A percentile compares a stretch with the other conserved stretches of the same genome.
These are phyloP conservation scores for Siphamia tubifer DNA, from an alignment of 2,113 vertebrate species.

Conservation along the genomic window DNA sequence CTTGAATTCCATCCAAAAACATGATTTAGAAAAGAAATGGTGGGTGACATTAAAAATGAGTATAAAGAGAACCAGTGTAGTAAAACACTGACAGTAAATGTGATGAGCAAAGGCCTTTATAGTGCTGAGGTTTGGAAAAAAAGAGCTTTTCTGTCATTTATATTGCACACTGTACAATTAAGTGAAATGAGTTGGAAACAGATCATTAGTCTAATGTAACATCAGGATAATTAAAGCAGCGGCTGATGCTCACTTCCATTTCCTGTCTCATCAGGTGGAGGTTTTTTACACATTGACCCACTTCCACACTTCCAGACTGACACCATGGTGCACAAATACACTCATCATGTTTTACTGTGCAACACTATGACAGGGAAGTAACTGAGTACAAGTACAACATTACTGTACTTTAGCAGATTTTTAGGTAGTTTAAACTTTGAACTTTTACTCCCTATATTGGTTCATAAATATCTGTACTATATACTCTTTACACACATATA, in stretches of 20 bases:
- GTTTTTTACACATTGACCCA: background rate
- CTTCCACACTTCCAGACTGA: slow-evolving; percentile 1
- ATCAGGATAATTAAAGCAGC: background rate
- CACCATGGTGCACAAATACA: background rate
- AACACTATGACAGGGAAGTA: too few relatives aligned
- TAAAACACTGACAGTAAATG: background rate
- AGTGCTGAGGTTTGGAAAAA: background rate
- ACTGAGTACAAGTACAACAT: too few relatives aligned
- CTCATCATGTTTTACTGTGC: slow-evolving; percentile 3
- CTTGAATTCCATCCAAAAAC: background rate
- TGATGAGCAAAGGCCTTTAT: background rate
- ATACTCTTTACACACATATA: too few relatives aligned
- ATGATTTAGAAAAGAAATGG: background rate
- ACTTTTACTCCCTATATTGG: too few relatives aligned
- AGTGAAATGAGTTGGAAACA: background rate
- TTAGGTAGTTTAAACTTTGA: too few relatives aligned
- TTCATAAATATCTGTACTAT: too few relatives aligned
- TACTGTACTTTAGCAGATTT: too few relatives aligned
- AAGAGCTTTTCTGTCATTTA: background rate
- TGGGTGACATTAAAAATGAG: background rate
- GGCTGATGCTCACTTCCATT: background rate
- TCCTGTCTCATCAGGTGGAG: background rate
- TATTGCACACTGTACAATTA: background rate
- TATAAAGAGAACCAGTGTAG: background rate
- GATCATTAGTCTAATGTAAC: background rate